phyloP scores from a whole-genome alignment of 2,797 vertebrate genomes.

The Acridotheres tristis region DNA sequence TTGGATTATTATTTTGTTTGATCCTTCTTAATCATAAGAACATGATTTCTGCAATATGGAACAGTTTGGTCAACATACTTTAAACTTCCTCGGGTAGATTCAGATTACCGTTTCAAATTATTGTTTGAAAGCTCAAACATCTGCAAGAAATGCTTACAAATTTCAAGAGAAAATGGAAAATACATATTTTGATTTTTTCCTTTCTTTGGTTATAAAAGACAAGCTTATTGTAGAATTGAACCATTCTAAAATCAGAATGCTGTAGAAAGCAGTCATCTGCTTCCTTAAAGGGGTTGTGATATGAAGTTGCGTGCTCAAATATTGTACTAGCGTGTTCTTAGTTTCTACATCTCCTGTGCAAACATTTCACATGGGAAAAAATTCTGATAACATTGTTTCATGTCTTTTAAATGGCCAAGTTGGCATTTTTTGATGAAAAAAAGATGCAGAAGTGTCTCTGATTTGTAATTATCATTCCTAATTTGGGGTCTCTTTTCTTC shows the following conservation, averaged over 20 bases:
- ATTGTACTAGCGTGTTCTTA: background rate
- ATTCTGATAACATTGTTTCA: background rate
- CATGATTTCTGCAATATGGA: background rate
- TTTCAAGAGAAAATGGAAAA: background rate
- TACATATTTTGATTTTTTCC: background rate
- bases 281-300: background rate
- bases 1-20: background rate
- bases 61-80: background rate
- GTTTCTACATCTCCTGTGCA: background rate
- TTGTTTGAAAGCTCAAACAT: background rate
- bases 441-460: background rate
- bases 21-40: background rate
- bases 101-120: background rate
- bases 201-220: background rate
- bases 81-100: background rate
- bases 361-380: background rate
- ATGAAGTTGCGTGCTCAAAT: background rate
- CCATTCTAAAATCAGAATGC: background rate
- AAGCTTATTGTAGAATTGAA: background rate
- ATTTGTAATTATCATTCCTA: conserved; percentile 17
- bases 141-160: background rate
- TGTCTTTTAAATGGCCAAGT: background rate
- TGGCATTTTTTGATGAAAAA: background rate
- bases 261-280: background rate
- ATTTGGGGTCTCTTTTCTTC: conserved; percentile 7